phyloP scores from a whole-genome alignment of 2,113 vertebrate species.

The Vanacampus margaritifer region DNA sequence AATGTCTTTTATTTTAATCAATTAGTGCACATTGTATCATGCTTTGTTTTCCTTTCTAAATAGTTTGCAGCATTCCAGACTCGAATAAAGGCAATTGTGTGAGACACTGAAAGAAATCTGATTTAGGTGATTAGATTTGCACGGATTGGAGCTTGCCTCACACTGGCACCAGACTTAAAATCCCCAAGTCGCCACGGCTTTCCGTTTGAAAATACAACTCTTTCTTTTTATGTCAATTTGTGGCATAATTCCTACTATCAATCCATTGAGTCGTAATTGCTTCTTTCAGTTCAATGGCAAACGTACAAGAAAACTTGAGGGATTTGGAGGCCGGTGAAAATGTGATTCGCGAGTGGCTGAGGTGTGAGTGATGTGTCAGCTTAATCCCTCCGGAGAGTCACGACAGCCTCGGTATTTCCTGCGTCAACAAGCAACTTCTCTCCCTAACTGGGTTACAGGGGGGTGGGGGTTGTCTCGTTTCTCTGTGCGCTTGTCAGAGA shows the following conservation, averaged over 20 bases:
- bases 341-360: constrained; percentile 29
- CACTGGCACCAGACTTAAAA: constrained; percentile 36
- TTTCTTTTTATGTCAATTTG: constrained; percentile 11
- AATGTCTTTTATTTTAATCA: neutral
- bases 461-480: constrained; percentile 48
- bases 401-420: constrained; percentile 55
- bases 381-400: constrained; percentile 48
- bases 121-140: constrained; percentile 40
- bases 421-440: constrained; percentile 52
- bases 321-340: constrained; percentile 30
- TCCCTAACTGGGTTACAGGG: constrained; percentile 53
- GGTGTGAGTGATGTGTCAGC: constrained; percentile 41
- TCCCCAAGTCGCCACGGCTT: constrained; percentile 6
- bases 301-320: neutral
- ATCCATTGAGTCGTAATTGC: constrained; percentile 2
- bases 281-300: constrained; percentile 1
- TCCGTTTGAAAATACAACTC: constrained; percentile 6
- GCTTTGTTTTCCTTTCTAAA: neutral
- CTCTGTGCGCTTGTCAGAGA: constrained; percentile 51
- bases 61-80: constrained; percentile 7
- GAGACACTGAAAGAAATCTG: constrained; percentile 13
- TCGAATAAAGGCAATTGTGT: constrained; percentile 24
- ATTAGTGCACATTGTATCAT: neutral
- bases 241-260: constrained; percentile 23
- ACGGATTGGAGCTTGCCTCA: constrained; percentile 35